These are phyloP conservation scores for Misgurnus mizolepis DNA, from an alignment of 2,113 vertebrate genomes.

Conservation along the genomic window DNA sequence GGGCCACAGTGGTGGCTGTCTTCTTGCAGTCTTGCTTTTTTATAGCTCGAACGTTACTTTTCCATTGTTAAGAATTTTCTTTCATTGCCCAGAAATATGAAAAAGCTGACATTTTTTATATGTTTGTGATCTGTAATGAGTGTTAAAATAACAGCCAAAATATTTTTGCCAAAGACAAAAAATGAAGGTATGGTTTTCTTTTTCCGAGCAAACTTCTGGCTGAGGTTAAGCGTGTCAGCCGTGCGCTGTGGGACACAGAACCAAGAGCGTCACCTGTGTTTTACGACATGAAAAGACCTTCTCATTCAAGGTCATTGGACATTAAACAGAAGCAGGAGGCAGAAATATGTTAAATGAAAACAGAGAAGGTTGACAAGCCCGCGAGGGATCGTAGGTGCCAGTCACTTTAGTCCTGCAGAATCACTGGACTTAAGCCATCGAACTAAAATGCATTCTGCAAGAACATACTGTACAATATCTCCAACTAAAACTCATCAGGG, in stretches of 20 bases:
- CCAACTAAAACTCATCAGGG: not conserved
- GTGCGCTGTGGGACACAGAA: slow-evolving; percentile 12
- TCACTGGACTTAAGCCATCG: slow-evolving; percentile 54
- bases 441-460: slow-evolving; percentile 58
- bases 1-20: slow-evolving; percentile 38
- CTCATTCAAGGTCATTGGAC: slow-evolving; percentile 51
- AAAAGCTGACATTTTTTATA: slow-evolving; percentile 11
- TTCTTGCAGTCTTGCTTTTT: slow-evolving; percentile 27
- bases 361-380: slow-evolving; percentile 60
- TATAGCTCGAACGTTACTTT: slow-evolving; percentile 30
- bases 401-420: slow-evolving; percentile 69
- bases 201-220: slow-evolving; percentile 33
- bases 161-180: not conserved
- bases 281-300: slow-evolving; percentile 46
- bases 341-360: slow-evolving; percentile 65
- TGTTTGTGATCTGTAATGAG: slow-evolving; percentile 37
- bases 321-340: slow-evolving; percentile 57
- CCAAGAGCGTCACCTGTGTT: slow-evolving; percentile 45
- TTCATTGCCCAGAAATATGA: slow-evolving; percentile 14
- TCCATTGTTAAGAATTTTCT: slow-evolving; percentile 34
- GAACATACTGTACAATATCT: slow-evolving; percentile 2
- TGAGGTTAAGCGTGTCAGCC: slow-evolving; percentile 2
- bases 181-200: slow-evolving; percentile 23
- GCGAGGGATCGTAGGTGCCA: slow-evolving; percentile 60
- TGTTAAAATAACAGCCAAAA: not conserved